phyloP scores from a whole-genome alignment of 37 sponge, comb jelly and placozoan species.

The Beroe ovata region DNA sequence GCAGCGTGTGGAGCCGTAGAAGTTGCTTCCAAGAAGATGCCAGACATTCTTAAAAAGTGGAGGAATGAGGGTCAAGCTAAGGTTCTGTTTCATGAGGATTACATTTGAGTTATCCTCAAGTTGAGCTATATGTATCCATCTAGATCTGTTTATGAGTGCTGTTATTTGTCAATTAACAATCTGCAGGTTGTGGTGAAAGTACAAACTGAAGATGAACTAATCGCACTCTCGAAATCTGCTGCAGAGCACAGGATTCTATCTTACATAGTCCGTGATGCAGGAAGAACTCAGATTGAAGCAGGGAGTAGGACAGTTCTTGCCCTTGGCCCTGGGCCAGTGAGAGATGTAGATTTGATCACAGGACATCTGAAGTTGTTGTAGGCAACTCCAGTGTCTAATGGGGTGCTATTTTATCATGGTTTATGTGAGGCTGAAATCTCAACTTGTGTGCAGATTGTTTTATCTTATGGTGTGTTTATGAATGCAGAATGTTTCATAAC shows the following conservation, averaged over 20 bases:
- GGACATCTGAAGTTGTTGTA: slow-evolving; percentile 89
- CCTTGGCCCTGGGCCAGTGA: slow-evolving; percentile 86
- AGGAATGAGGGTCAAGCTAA: slow-evolving; percentile 80
- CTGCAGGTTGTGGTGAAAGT: slow-evolving; percentile 57
- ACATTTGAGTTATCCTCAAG: too few species aligned
- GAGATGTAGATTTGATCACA: slow-evolving; percentile 75
- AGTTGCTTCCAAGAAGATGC: slow-evolving; percentile 3
- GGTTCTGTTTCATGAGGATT: too few species aligned
- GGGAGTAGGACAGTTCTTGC: slow-evolving; percentile 92
- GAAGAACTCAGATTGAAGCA: slow-evolving; percentile 96
- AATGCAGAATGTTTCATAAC: too few species aligned
- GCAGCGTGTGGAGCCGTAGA: slow-evolving; percentile 59
- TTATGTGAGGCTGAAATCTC: too few species aligned
- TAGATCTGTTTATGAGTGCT: too few species aligned
- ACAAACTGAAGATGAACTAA: slow-evolving; percentile 49
- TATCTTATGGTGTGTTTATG: too few species aligned
- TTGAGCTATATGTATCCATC: too few species aligned
- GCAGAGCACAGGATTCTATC: slow-evolving; percentile 62
- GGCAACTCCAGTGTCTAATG: too few species aligned
- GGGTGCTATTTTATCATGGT: too few species aligned
- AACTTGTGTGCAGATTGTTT: too few species aligned
- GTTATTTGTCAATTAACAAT: too few species aligned
- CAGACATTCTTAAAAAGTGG: slow-evolving; percentile 78
- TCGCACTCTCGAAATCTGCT: slow-evolving; percentile 1
- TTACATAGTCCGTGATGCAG: slow-evolving; percentile 90